Percentiles rank a stretch among this genome's conserved stretches.
These are phyloP conservation scores for Xestoiulus laeticollis DNA, from an alignment of 2,888 invertebrate species.

Conservation along the genomic window DNA sequence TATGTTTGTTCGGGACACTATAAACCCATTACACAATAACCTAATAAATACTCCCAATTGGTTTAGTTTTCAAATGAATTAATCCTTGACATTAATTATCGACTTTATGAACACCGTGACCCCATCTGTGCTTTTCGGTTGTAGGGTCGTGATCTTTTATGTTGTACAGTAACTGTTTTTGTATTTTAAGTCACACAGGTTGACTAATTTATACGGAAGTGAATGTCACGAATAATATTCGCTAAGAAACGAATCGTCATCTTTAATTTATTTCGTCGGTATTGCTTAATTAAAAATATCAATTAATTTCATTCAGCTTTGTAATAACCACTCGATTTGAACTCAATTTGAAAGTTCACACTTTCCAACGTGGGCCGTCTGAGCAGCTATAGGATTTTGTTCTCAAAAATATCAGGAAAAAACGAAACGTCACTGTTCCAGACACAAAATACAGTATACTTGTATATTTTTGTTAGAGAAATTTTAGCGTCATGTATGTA, in stretches of 20 bases:
- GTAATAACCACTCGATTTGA: not conserved
- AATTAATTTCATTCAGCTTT: not conserved
- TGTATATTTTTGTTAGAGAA: too few species aligned
- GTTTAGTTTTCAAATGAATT: not conserved
- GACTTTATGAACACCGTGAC: not conserved
- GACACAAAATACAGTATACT: too few species aligned
- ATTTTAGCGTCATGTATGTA: too few species aligned
- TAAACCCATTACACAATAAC: not conserved
- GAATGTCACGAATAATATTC: not conserved
- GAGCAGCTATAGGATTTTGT: not conserved
- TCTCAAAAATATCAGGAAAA: too few species aligned
- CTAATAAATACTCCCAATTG: not conserved
- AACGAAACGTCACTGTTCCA: not conserved
- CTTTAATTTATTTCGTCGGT: not conserved
- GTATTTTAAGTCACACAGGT: not conserved
- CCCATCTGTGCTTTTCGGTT: not conserved
- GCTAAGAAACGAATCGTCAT: not conserved
- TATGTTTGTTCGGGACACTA: not conserved
- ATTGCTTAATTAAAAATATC: constrained; percentile 4
- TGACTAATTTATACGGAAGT: not conserved
- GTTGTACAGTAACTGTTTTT: not conserved
- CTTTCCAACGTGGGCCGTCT: not conserved
- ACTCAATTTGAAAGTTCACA: not conserved
- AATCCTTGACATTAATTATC: constrained; percentile 2
- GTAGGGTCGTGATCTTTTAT: not conserved